Evolutionary conservation across 2,888 invertebrate genomes (phyloP), one percentile per base, ranked within the genome.

Genomic region (Apocheima hispidaria): DNA sequence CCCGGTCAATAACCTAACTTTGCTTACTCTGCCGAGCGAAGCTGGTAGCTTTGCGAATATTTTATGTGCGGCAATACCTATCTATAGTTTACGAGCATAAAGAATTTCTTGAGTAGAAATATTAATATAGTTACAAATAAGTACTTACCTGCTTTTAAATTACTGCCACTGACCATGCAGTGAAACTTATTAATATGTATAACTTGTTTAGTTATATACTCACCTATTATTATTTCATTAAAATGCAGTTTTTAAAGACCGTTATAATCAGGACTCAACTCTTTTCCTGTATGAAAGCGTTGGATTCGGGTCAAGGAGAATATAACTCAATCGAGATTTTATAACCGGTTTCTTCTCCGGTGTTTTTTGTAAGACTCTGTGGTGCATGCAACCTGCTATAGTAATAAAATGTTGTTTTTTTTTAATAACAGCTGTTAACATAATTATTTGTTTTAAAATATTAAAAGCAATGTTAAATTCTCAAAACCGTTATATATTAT

Each of bases 261-360:
- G 51, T 48, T 52, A 58, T 56, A 14, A 61, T 66, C 72, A 72
- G 77, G 76, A 82, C 73, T n/a, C n/a, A 77, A 74, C 77, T 79
- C 81, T 83, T 84, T 87, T 89, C 86, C 84, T 81, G 75, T 68
- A 73, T 63, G 61, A 69, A 75, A 69, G 74, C 68, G 54, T 55
- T 55, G 60, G 66, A 80, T 79, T 74, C 87, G 69, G 88, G 90
- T 89, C 90, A 90, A 90, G 90, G 90, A 86, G 84, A 82, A 77
- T 82, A 73, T 82, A 73, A 73, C 72, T 81, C 71, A 74, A 79
- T 77, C 76, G 79, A 72, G 74, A 82, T 82, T 77, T 83, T 83
- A 79, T 73, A 84, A 88, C 89, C 84, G 87, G 88, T 89, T 87
- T 62, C 56, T 50, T 59, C 69, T 68, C 65, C 61, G 69, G 67